phyloP scores from a whole-genome alignment of 2,113 vertebrate genomes.

The Rhagologus leucostigma region DNA sequence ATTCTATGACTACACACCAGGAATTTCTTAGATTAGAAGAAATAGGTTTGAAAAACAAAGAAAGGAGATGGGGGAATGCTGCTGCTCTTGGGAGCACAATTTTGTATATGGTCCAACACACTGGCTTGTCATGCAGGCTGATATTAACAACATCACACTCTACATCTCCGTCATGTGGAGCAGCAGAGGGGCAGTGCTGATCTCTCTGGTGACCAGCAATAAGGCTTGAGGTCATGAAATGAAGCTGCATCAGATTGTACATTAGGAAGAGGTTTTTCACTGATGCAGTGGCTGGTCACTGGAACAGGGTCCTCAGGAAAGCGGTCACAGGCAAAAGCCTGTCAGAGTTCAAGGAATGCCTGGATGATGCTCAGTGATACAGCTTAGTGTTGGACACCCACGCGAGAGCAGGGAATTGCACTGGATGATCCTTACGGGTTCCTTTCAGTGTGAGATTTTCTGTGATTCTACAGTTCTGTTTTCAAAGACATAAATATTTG shows the following conservation, averaged over 20 bases:
- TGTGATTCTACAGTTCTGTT: neutral
- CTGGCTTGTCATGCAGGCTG: neutral
- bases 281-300: neutral
- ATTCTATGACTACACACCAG: too few species aligned
- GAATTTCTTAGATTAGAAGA: neutral
- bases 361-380: neutral
- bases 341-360: neutral
- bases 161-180: accelerated
- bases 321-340: neutral
- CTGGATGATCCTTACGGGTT: neutral
- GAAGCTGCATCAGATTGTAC: neutral
- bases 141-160: too few species aligned
- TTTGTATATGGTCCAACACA: neutral
- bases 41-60: neutral
- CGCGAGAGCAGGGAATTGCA: neutral
- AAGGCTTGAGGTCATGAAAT: neutral
- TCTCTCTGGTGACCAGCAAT: neutral
- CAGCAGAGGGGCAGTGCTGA: neutral
- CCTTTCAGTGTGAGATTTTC: neutral
- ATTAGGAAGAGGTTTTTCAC: neutral
- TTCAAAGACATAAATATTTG: neutral
- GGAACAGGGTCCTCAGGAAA: neutral
- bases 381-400: neutral
- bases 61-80: neutral
- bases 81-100: neutral